Evolutionary conservation across 1,140 invertebrate genomes (phyloP).

Genomic region (Brachionus sp.): DNA sequence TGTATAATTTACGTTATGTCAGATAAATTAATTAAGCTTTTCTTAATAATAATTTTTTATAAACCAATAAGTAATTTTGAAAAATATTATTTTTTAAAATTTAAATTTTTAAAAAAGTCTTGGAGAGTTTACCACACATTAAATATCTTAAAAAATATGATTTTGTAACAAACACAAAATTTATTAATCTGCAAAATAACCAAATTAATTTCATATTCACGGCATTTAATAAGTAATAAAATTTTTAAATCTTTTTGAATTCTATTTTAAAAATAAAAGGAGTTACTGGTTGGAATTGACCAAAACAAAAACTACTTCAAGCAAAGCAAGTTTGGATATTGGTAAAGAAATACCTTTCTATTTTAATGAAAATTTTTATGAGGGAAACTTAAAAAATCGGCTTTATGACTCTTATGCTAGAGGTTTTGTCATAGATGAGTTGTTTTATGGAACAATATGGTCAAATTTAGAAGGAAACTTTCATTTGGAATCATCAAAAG

Average conservation of each 20-base stretch:
- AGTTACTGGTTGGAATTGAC: not conserved
- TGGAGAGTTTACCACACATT: not conserved
- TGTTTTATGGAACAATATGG: conserved; percentile 4
- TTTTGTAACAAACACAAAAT: not conserved
- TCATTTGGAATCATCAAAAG: not conserved
- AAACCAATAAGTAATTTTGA: not conserved
- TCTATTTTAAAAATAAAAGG: not conserved
- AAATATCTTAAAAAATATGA: not conserved
- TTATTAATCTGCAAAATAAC: not conserved
- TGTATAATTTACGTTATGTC: no score
- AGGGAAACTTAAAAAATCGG: not conserved
- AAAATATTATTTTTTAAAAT: not conserved
- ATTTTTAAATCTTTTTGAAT: not conserved
- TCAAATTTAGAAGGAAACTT: not conserved
- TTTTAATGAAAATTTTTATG: not conserved
- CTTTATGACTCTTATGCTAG: not conserved
- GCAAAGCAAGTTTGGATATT: not conserved
- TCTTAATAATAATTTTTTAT: not conserved
- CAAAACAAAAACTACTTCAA: not conserved
- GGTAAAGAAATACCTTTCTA: not conserved
- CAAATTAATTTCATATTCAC: not conserved
- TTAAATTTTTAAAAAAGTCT: not conserved
- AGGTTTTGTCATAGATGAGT: not conserved
- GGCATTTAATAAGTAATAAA: not conserved
- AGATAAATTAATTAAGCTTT: not conserved